Base-by-base conservation (phyloP, 1,140 invertebrate species). In the Ruditapes philippinarum region DNA sequence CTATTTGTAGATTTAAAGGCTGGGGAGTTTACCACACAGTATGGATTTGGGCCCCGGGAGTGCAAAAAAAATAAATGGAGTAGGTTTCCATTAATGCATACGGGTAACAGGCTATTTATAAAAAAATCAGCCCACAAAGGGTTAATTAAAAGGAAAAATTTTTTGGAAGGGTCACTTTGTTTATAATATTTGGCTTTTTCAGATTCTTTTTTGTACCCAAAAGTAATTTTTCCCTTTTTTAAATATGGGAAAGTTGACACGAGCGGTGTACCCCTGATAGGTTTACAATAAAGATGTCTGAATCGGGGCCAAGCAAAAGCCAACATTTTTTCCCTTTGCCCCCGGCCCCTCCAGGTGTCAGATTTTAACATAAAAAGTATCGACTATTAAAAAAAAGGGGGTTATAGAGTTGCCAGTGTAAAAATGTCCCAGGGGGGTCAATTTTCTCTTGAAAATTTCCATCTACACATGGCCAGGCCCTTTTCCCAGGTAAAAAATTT, bases 251-350 rank as follows among this genome's bases (percentile, higher is more conserved):
- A 70, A 88, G 60, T 22, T 45, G 42, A 7, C 42, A n/a, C n/a
- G 7, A 76, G 88, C 45, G 93, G 93, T 25, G 92, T 93, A 17
- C 91, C 89, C 11, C 81, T 93, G 0, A 51, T 93, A 31, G 65
- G 91, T 49, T 78, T 5, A 7, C 36, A 0, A 51, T 51, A 0
- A 73, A 36, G 42, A 91, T 92, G 78, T 28, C 45, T 25, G 76
- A 73, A 0, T 90, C 17, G 92, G 92, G 92, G 65, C n/a, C 0
- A 70, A 73, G 36, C 92, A 91, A 74, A 45, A 51, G 49, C 14
- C 49, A 80, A 31, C 93, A 93, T 85, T 65, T 93, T 40, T 31
- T 83, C 19, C 93, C 92, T 51, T n/a, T n/a, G n/a, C 31, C 92
- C n/a, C 93, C 92, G 87, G 92, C 92, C 70, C 91, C 90, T 22